Conservation (phyloP, 1,140 invertebrate genomes). For the Mya arenaria region DNA sequence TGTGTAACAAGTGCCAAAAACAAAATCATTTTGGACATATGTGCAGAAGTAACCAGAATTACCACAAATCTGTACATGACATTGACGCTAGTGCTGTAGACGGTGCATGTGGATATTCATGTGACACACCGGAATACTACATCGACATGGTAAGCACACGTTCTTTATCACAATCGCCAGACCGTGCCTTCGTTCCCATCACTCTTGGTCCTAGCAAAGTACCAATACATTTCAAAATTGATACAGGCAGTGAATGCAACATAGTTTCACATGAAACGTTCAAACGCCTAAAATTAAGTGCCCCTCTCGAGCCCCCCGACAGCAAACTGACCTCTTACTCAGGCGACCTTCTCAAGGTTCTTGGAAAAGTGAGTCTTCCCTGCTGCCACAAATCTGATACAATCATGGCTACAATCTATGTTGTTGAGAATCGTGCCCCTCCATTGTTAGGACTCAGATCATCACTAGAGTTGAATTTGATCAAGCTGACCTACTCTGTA, state of each 20-base stretch:
- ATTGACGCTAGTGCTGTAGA: neutral
- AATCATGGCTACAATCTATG: neutral
- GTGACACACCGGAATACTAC: neutral
- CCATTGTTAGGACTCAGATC: conserved; percentile 6
- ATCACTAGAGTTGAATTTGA: neutral
- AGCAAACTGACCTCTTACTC: conserved; percentile 3
- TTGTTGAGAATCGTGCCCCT: neutral
- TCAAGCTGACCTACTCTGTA: neutral
- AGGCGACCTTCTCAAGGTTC: neutral
- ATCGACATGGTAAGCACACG: neutral
- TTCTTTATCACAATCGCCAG: neutral
- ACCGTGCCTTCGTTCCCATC: neutral
- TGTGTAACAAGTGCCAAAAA: conserved; percentile 13
- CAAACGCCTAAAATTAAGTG: neutral
- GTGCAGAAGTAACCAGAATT: neutral
- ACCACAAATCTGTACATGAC: neutral
- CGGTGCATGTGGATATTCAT: neutral
- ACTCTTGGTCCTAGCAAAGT: neutral
- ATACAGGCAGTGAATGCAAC: conserved; percentile 10
- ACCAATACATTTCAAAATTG: neutral
- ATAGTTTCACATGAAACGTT: neutral
- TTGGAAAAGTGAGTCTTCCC: neutral
- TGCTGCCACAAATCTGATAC: neutral
- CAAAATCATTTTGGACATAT: conserved; percentile 13
- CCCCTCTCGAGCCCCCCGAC: neutral